phyloP scores from a whole-genome alignment of 2,113 vertebrate genomes.

The Salvelinus namaycush region DNA sequence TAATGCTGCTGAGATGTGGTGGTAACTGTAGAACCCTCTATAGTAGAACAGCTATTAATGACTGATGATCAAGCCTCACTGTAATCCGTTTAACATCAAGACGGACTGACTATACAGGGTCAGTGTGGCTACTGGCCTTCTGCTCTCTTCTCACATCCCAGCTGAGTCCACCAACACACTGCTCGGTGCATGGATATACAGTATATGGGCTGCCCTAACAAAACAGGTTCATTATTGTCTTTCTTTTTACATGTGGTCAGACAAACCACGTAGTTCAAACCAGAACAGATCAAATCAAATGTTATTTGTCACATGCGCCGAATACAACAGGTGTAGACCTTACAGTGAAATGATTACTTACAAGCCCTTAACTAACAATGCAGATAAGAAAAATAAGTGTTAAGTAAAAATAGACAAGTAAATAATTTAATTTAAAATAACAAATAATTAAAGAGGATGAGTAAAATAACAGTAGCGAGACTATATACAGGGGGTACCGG shows the following conservation, averaged over 20 bases:
- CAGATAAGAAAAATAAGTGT: no score
- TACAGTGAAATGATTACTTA: no score
- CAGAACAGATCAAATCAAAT: conserved; percentile 15
- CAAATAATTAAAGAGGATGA: no score
- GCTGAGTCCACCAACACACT: conserved; percentile 41
- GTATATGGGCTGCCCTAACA: conserved; percentile 23
- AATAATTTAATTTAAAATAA: no score
- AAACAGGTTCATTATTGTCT: background rate
- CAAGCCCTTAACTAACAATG: no score
- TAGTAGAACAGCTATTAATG: conserved; percentile 39
- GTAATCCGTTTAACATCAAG: conserved; percentile 64
- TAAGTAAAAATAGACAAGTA: no score
- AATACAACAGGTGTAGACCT: no score
- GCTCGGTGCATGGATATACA: conserved; percentile 29
- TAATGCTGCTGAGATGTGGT: conserved; percentile 35
- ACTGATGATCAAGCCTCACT: conserved; percentile 61
- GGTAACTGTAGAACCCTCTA: conserved; percentile 42
- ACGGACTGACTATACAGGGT: conserved; percentile 39
- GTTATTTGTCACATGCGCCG: no score
- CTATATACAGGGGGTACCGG: no score
- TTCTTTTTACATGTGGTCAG: conserved; percentile 35
- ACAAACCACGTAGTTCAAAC: conserved; percentile 22
- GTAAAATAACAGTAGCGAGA: no score
- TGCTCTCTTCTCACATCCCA: conserved; percentile 47
- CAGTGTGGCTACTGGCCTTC: conserved; percentile 44